Evolutionary conservation across 2,797 vertebrate genomes (phyloP).

Genomic region (Gadopsis bispinosus): DNA sequence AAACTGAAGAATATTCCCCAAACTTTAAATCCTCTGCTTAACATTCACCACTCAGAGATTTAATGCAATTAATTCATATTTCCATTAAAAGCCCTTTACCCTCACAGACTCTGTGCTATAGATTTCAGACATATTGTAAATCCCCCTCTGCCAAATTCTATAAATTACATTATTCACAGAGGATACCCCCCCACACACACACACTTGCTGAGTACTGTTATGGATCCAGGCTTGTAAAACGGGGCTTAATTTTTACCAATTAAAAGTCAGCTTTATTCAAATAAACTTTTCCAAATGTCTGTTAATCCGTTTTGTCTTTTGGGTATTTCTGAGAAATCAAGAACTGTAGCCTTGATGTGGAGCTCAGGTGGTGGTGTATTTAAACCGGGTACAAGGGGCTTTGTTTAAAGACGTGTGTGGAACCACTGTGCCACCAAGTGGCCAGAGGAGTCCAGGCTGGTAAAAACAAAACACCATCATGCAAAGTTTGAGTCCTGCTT

Average conservation of each 20-base stretch:
- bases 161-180: conserved; percentile 43
- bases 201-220: conserved; percentile 10
- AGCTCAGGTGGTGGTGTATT: conserved; percentile 39
- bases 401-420: conserved; percentile 41
- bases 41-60: conserved; percentile 5
- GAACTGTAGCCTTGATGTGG: conserved; percentile 51
- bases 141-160: conserved; percentile 8
- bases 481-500: too few relatives aligned
- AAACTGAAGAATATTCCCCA: not conserved
- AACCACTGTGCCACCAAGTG: conserved; percentile 68
- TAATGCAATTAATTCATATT: conserved; percentile 39
- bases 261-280: conserved; percentile 62
- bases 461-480: not conserved
- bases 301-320: conserved; percentile 66
- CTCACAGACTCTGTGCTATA: conserved; percentile 11
- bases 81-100: conserved; percentile 30
- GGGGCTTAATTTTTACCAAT: conserved; percentile 60
- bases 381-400: not conserved
- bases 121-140: conserved; percentile 25
- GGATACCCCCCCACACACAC: conserved; percentile 3
- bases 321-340: conserved; percentile 61
- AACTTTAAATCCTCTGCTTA: conserved; percentile 20
- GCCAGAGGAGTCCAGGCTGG: not conserved
- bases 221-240: conserved; percentile 31
- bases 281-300: conserved; percentile 66